Conservation (phyloP, 2,888 invertebrate species). For the Conus canariensis region DNA sequence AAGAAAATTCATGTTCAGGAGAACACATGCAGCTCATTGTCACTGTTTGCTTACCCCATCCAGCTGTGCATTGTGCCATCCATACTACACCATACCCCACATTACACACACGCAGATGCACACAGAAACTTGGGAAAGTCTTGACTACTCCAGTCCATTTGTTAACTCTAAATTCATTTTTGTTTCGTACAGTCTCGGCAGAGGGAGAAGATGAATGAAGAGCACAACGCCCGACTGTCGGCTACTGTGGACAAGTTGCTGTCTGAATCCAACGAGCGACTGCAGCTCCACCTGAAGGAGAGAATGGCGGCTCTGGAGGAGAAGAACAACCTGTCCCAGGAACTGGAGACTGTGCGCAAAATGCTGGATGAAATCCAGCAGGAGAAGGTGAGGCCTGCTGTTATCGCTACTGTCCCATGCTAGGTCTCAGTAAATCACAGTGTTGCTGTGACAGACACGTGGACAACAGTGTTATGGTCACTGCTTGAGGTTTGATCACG, state of each 20-base stretch:
- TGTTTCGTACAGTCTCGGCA: slow-evolving; percentile 77
- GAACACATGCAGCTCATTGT: no score
- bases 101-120: background rate
- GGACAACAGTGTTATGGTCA: no score
- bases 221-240: slow-evolving; percentile 97
- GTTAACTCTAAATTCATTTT: background rate
- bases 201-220: slow-evolving; percentile 97
- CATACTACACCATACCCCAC: no score
- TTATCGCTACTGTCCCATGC: no score
- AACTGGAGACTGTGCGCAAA: slow-evolving; percentile 95
- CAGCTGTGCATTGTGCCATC: no score
- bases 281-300: slow-evolving; percentile 98
- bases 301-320: slow-evolving; percentile 97
- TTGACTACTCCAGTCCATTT: no score
- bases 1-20: no score
- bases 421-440: no score
- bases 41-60: no score
- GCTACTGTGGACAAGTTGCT: slow-evolving; percentile 98
- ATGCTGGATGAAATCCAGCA: slow-evolving; percentile 82
- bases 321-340: slow-evolving; percentile 96
- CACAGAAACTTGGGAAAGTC: no score
- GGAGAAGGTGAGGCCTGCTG: slow-evolving; percentile 78
- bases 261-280: slow-evolving; percentile 96
- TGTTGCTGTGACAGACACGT: no score
- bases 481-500: no score